phyloP scores from a whole-genome alignment of 2,113 vertebrate species.

The Syngnathus typhle region DNA sequence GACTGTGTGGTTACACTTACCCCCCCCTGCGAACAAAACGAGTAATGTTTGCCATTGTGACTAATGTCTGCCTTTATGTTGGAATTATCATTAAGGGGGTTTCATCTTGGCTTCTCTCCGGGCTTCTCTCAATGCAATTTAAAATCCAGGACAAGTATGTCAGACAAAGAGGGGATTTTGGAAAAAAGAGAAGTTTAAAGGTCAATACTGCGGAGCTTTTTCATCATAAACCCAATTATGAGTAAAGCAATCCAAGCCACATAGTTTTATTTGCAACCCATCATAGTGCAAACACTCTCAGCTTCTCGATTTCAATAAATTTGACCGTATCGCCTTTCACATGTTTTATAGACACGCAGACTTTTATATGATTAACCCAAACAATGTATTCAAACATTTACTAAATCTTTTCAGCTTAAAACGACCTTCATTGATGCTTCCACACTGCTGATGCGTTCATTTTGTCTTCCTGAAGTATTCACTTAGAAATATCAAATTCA shows the following conservation, averaged over 20 bases:
- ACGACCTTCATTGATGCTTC: neutral
- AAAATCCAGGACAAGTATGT: neutral
- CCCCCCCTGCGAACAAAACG: constrained; percentile 21
- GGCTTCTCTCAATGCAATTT: neutral
- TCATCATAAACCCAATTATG: constrained; percentile 16
- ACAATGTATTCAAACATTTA: neutral
- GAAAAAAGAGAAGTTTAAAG: constrained; percentile 31
- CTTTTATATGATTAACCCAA: neutral
- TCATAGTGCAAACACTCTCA: constrained; percentile 23
- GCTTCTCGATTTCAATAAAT: constrained; percentile 10
- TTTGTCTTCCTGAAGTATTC: too few species aligned
- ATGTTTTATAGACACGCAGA: neutral
- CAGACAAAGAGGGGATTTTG: neutral
- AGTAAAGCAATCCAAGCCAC: constrained; percentile 15
- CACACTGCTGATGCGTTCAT: too few species aligned
- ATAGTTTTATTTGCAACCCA: constrained; percentile 14
- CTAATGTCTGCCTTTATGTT: constrained; percentile 37
- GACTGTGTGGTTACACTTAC: neutral
- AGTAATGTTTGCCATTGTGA: constrained; percentile 46
- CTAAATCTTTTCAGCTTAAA: neutral
- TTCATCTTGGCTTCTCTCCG: neutral
- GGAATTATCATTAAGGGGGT: constrained; percentile 31
- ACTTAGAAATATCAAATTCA: neutral
- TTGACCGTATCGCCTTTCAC: neutral
- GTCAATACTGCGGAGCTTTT: constrained; percentile 26